Percentiles rank a stretch among this genome's conserved stretches.
These are phyloP conservation scores for Melospiza georgiana DNA, from an alignment of 2,113 vertebrate species.

Conservation along the genomic window DNA sequence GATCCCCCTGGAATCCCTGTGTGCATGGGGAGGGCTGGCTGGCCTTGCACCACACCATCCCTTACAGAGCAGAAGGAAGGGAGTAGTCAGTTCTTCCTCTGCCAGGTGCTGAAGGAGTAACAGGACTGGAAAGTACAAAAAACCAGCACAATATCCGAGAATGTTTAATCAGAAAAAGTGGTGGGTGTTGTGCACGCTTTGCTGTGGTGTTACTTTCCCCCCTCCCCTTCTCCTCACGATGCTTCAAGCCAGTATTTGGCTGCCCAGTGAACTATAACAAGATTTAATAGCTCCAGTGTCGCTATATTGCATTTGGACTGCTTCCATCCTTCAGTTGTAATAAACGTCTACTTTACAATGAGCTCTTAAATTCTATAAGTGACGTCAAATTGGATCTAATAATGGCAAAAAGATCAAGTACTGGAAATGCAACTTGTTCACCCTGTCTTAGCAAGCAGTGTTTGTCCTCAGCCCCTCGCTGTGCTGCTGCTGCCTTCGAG, in stretches of 20 bases:
- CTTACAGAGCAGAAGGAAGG: not conserved
- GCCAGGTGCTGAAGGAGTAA: not conserved
- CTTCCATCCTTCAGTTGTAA: conserved; percentile 62
- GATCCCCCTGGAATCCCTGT: not conserved
- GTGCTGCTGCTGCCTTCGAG: not conserved
- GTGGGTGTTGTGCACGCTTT: not conserved
- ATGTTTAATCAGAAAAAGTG: not conserved
- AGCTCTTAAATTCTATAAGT: conserved; percentile 59
- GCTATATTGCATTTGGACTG: conserved; percentile 32
- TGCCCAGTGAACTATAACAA: conserved; percentile 37
- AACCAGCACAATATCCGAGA: not conserved
- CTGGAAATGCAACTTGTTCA: not conserved
- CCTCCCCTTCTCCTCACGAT: not conserved
- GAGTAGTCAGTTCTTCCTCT: not conserved
- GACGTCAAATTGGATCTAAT: conserved; percentile 72
- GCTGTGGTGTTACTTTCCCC: not conserved
- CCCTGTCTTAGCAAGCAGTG: not conserved
- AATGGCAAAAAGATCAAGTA: conserved; percentile 66
- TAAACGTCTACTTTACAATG: conserved; percentile 41
- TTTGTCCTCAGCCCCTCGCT: not conserved
- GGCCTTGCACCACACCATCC: not conserved
- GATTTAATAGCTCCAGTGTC: conserved; percentile 53
- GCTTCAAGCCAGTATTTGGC: conserved; percentile 3
- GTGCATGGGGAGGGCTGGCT: not conserved
- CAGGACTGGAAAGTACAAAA: not conserved